These are phyloP conservation scores for Mystacornis crossleyi DNA, from an alignment of 2,113 vertebrate genomes.

Conservation along the genomic window DNA sequence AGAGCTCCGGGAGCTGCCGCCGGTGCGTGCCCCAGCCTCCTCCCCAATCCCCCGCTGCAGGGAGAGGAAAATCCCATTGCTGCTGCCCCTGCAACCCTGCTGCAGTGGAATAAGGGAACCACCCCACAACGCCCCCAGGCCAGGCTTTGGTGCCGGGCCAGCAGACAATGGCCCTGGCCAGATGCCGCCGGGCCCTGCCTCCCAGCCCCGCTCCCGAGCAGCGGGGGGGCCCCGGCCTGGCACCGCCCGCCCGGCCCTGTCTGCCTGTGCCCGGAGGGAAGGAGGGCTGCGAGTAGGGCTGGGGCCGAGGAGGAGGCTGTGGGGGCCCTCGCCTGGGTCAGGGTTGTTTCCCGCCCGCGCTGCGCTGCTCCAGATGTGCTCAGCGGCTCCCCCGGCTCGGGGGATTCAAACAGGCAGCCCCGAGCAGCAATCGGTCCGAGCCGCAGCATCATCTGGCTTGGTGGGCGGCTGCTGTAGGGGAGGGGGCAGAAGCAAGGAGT, in stretches of 20 bases:
- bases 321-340: background rate
- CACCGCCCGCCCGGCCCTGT: background rate
- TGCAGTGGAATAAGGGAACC: background rate
- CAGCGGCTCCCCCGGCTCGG: background rate
- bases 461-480: background rate
- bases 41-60: background rate
- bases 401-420: background rate
- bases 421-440: background rate
- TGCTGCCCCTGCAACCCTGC: background rate
- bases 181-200: background rate
- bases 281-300: background rate
- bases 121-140: background rate
- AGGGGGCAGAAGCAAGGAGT: background rate
- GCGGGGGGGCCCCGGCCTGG: background rate
- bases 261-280: background rate
- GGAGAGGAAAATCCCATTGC: background rate
- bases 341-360: background rate
- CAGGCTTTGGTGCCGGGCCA: background rate
- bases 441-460: accelerated
- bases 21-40: background rate
- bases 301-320: no score
- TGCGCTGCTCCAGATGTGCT: background rate
- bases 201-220: background rate
- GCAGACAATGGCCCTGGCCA: conserved; percentile 15
- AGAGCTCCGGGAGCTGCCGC: background rate